phyloP scores from a whole-genome alignment of 2,888 invertebrate genomes.

The Didymodactylos carnosus region DNA sequence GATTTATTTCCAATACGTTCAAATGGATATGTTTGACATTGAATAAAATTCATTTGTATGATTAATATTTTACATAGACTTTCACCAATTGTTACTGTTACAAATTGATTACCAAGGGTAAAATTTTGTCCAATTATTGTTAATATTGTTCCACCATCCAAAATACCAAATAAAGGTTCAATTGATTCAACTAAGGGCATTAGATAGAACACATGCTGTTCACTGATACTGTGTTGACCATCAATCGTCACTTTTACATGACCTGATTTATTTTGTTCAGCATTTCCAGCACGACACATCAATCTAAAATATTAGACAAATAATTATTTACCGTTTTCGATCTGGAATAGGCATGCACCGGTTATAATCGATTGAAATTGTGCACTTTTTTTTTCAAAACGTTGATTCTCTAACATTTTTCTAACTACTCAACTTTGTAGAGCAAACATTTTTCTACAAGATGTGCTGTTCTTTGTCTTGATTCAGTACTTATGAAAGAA shows the following conservation, averaged over 20 bases:
- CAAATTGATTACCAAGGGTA: constrained; percentile 55
- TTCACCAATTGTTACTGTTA: neutral
- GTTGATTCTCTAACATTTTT: no score
- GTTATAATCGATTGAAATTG: neutral
- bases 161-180: constrained; percentile 66
- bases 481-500: no score
- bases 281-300: neutral
- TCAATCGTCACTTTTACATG: neutral
- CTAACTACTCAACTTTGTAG: no score
- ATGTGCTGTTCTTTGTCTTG: no score
- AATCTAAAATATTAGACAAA: neutral
- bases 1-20: neutral
- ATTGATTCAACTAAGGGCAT: constrained; percentile 68
- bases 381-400: neutral
- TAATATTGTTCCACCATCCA: constrained; percentile 77
- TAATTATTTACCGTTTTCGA: no score
- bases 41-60: neutral
- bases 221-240: neutral
- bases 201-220: constrained; percentile 13
- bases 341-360: neutral
- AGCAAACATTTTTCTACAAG: no score
- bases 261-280: neutral
- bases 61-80: neutral
- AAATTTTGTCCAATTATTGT: constrained; percentile 72
- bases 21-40: neutral